Conservation (phyloP, 2,113 vertebrate species). For the Heptranchias perlo region DNA sequence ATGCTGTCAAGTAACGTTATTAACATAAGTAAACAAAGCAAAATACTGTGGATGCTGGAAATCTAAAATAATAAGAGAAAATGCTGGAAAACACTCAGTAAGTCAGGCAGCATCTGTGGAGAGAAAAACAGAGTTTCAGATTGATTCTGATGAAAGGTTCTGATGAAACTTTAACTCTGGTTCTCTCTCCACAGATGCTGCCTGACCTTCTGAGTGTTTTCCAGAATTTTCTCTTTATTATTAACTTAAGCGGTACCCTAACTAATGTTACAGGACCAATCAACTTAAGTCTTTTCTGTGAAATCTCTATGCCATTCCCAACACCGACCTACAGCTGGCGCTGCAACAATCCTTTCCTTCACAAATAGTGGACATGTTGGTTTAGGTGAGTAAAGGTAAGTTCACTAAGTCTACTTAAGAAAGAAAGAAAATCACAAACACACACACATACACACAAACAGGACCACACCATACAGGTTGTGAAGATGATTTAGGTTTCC, state of each 20-base stretch:
- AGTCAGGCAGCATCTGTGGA: too few relatives aligned
- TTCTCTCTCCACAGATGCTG: too few relatives aligned
- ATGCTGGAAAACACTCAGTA: too few relatives aligned
- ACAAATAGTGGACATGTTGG: background rate
- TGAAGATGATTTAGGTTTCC: background rate
- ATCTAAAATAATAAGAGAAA: too few relatives aligned
- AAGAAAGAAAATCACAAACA: background rate
- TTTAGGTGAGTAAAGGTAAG: background rate
- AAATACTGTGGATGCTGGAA: too few relatives aligned
- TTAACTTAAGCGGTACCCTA: background rate
- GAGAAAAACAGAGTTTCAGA: too few relatives aligned
- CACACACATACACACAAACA: background rate
- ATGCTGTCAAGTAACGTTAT: background rate
- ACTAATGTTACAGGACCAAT: background rate
- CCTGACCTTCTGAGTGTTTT: background rate
- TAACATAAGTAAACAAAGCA: too few relatives aligned
- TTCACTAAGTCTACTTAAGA: background rate
- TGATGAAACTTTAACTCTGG: background rate
- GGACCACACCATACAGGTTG: background rate
- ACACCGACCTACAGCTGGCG: background rate
- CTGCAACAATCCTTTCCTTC: background rate
- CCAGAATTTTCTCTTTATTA: background rate
- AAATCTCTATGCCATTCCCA: background rate
- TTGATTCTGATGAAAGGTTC: too few relatives aligned
- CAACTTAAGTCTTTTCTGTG: background rate